Evolutionary conservation across 2,113 vertebrate species (phyloP).

Genomic region (Scartelaos histophorus): DNA sequence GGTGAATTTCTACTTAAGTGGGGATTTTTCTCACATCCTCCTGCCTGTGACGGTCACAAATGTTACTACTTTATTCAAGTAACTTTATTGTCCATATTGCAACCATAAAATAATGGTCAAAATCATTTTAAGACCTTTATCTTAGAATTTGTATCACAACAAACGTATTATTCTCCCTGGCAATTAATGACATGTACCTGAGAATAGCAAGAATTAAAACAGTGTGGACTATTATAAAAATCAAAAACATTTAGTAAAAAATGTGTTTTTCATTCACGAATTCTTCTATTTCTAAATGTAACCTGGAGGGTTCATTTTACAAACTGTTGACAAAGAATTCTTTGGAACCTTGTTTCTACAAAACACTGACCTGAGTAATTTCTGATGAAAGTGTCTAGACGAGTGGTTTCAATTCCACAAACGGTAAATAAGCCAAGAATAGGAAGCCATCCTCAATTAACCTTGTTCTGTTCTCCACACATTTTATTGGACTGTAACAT

Average conservation of each 20-base stretch:
- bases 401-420: neutral
- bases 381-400: constrained; percentile 5
- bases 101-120: too few relatives aligned
- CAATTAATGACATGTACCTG: too few relatives aligned
- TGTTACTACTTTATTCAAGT: neutral
- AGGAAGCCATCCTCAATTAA: neutral
- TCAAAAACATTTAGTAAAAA: neutral
- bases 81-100: neutral
- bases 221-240: neutral
- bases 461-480: too few relatives aligned
- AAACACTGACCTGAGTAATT: neutral
- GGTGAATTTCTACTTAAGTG: neutral
- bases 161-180: too few relatives aligned
- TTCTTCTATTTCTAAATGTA: neutral
- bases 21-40: neutral
- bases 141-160: neutral
- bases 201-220: neutral
- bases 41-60: neutral
- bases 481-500: too few relatives aligned
- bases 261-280: neutral
- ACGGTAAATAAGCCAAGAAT: neutral
- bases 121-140: too few relatives aligned
- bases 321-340: neutral
- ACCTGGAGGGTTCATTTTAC: neutral
- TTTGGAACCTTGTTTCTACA: neutral